A percentile compares a stretch with the other conserved stretches of the same genome.
Conservation (phyloP, 64 coral and sea anemone genomes). For the Catalaphyllia jardinei region DNA sequence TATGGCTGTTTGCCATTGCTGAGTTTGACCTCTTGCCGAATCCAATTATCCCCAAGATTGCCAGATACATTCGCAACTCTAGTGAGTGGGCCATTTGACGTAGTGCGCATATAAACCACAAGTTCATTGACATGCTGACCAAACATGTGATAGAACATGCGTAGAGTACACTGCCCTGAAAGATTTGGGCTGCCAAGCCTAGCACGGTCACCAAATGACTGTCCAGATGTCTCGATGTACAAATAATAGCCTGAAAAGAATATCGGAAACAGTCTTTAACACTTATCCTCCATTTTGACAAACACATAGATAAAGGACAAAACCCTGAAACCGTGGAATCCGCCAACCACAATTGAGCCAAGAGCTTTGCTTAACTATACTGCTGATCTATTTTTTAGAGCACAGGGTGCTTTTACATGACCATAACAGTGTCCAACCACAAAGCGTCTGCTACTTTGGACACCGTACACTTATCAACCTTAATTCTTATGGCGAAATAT, state of each 20-base stretch:
- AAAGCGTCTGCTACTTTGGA: too few species aligned
- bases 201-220: conserved; percentile 81
- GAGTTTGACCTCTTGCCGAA: conserved; percentile 25
- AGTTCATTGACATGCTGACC: conserved; percentile 75
- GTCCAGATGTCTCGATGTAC: conserved; percentile 74
- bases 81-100: conserved; percentile 53
- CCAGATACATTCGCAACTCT: conserved; percentile 65
- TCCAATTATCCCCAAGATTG: conserved; percentile 84
- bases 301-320: too few species aligned
- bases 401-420: too few species aligned
- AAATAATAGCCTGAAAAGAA: conserved; percentile 78
- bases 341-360: too few species aligned
- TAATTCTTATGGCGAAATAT: too few species aligned
- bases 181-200: conserved; percentile 78
- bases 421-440: too few species aligned
- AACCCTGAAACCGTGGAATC: too few species aligned
- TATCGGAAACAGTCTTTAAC: background rate
- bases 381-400: too few species aligned
- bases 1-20: conserved; percentile 55
- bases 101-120: conserved; percentile 80
- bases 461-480: too few species aligned
- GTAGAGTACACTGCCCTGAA: conserved; percentile 67
- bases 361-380: too few species aligned
- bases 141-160: conserved; percentile 97
- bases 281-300: background rate